Evolutionary conservation across 2,888 invertebrate genomes (phyloP), one percentile per base, ranked within the genome.

Genomic region (Dryobota labecula): DNA sequence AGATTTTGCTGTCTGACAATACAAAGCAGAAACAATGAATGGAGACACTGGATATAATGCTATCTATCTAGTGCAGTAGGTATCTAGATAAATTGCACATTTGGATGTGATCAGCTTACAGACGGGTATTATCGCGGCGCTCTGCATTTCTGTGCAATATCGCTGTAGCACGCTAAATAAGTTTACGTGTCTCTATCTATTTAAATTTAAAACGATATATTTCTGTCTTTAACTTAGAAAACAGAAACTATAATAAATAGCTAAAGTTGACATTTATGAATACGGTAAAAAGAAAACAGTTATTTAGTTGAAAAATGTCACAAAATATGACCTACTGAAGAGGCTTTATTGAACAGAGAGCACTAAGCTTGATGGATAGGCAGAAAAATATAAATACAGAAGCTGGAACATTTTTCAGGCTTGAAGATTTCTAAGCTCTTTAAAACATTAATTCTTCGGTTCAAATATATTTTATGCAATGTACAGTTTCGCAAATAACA

Each of bases 21-120:
- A 70, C 41, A 63, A 60, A 69, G 27, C n/a, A 60, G 45, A 72
- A 64, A 67, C 41, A 72, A 70, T 73, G 68, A 83, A 82, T 72
- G 81, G 38, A 68, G 57, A 70, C 36, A 68, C 64, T 27, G 11
- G 2, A 51, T 53, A 51, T n/a, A 74, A 51, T 57, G 54, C 47
- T 77, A 78, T 78, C 74, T 78, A 83, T 84, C 70, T 77, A 74
- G 85, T 74, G 70, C 76, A 86, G 61, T 83, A 65, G 79, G 73
- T 82, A 77, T 79, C 65, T 78, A 73, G 68, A 81, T 36, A 84
- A 77, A 79, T 77, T 87, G 85, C 84, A 86, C 87, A 87, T 92
- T 92, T 86, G 80, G 82, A 91, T 92, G 89, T 90, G 88, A 90
- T 90, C 86, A 84, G 79, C 73, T 63, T 80, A 78, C 81, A 54